Percentiles rank a stretch among this genome's conserved stretches.
These are phyloP conservation scores for Drosophila nigrodunni DNA, from an alignment of 1,140 invertebrate species.

Conservation along the genomic window DNA sequence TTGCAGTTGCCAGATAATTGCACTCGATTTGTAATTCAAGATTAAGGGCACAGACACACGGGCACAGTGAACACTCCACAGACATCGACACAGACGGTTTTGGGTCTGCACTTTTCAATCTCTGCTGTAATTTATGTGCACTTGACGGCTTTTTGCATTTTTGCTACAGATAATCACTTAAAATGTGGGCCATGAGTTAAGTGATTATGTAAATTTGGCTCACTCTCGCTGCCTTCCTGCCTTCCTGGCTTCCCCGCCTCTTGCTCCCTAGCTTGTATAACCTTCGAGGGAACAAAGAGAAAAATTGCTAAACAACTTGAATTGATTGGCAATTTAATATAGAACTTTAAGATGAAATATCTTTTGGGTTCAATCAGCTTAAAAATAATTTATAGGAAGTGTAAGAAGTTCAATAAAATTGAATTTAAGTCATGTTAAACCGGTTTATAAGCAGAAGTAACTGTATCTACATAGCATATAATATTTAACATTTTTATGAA, in stretches of 20 bases:
- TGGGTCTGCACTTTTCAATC: constrained; percentile 53
- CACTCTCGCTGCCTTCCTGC: background rate
- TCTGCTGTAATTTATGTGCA: constrained; percentile 74
- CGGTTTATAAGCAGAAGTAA: background rate
- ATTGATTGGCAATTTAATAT: constrained; percentile 38
- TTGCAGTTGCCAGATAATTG: constrained; percentile 78
- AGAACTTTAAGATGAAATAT: constrained; percentile 16
- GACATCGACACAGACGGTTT: background rate
- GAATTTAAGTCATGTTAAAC: background rate
- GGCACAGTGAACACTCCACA: constrained; percentile 1
- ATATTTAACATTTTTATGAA: background rate
- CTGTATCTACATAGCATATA: background rate
- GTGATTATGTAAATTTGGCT: constrained; percentile 76
- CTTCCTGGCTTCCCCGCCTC: background rate
- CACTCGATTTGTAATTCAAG: constrained; percentile 83
- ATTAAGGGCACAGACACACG: constrained; percentile 64
- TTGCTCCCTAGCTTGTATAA: constrained; percentile 36
- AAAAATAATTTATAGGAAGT: background rate
- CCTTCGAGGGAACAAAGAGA: constrained; percentile 53
- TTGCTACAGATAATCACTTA: constrained; percentile 67
- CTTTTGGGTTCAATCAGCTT: background rate
- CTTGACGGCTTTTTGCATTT: constrained; percentile 47
- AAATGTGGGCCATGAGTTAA: constrained; percentile 82
- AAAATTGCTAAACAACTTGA: constrained; percentile 32
- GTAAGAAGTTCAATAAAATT: background rate